Evolutionary conservation across 2,797 vertebrate genomes (phyloP).

Genomic region (Pseudochirops cupreus): DNA sequence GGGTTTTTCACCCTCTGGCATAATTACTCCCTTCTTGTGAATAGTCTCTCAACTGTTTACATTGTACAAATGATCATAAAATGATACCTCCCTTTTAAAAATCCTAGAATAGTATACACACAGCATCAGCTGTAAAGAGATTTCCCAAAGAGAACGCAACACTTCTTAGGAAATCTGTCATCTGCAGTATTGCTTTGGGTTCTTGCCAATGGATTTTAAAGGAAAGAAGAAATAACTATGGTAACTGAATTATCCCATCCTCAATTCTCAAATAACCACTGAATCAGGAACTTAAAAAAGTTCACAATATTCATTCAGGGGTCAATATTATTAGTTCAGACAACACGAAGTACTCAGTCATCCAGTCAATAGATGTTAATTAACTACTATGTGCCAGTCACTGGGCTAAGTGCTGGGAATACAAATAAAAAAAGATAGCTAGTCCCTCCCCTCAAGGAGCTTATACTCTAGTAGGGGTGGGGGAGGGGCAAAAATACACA

Average conservation of each 20-base stretch:
- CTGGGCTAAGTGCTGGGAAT: too few species aligned
- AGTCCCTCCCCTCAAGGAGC: neutral
- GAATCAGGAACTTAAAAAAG: neutral
- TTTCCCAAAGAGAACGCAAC: neutral
- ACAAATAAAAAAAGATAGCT: too few species aligned
- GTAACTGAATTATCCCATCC: rapidly evolving
- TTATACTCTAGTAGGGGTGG: neutral
- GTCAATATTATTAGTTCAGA: neutral
- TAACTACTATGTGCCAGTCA: neutral
- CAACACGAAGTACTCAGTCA: neutral
- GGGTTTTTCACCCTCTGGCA: neutral
- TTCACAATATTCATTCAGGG: rapidly evolving
- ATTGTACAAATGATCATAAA: conserved; percentile 17
- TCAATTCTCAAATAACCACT: rapidly evolving
- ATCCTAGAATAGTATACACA: conserved; percentile 22
- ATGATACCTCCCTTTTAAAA: conserved; percentile 12
- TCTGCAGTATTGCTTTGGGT: neutral
- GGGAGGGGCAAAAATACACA: neutral
- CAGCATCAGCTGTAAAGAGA: neutral
- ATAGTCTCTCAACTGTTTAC: neutral
- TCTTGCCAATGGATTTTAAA: neutral
- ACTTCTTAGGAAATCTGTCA: neutral
- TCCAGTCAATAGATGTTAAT: neutral
- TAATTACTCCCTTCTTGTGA: neutral
- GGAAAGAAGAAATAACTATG: neutral